These are phyloP conservation scores for Prionailurus viverrinus DNA, from an alignment of 2,113 vertebrate species.

Conservation along the genomic window DNA sequence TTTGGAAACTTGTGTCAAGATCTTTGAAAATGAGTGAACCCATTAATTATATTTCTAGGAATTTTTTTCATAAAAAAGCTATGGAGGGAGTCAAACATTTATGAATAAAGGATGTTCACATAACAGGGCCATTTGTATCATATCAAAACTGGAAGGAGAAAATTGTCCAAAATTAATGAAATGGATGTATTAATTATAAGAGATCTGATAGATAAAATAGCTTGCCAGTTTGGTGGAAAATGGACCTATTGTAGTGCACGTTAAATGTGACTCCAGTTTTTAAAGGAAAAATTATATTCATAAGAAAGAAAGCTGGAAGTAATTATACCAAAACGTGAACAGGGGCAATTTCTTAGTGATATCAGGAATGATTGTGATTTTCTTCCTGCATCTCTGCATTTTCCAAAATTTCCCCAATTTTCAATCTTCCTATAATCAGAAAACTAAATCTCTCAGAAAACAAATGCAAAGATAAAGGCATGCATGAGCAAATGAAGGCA, in stretches of 20 bases:
- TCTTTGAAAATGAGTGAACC: background rate
- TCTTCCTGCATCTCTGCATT: background rate
- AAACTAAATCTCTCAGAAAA: background rate
- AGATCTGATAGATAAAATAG: slow-evolving; percentile 5
- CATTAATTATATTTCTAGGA: slow-evolving; percentile 5
- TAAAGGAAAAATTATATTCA: background rate
- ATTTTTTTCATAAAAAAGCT: background rate
- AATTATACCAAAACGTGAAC: background rate
- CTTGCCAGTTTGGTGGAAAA: background rate
- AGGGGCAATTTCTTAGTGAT: background rate
- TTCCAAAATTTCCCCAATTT: slow-evolving; percentile 28
- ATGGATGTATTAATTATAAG: background rate
- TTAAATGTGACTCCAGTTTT: slow-evolving; percentile 35
- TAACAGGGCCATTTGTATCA: background rate
- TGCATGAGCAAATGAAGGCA: background rate
- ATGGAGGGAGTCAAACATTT: background rate
- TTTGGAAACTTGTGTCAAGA: background rate
- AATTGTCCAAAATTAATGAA: background rate
- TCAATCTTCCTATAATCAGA: background rate
- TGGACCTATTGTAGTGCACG: background rate
- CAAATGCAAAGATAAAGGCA: background rate
- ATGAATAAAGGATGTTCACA: background rate
- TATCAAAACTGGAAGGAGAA: slow-evolving; percentile 18
- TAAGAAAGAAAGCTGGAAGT: slow-evolving; percentile 48
- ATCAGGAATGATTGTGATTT: background rate